phyloP scores from a whole-genome alignment of 1,140 invertebrate species.

The Atta texana region DNA sequence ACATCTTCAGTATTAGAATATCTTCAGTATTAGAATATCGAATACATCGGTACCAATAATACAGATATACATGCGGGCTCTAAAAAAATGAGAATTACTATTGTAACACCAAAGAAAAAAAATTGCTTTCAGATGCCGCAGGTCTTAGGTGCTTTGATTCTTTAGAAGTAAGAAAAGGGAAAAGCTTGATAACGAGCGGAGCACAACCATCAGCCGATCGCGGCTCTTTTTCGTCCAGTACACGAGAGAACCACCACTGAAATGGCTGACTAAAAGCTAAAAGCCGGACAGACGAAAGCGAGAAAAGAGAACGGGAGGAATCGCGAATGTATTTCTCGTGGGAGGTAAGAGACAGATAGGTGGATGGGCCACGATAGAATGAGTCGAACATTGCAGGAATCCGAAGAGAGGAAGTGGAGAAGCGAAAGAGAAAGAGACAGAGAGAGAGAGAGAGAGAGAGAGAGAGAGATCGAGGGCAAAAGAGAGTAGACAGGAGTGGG shows the following conservation, averaged over 20 bases:
- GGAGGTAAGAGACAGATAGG: constrained; percentile 40
- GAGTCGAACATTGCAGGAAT: constrained; percentile 43
- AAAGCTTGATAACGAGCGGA: constrained; percentile 39
- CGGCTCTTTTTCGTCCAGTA: constrained; percentile 28
- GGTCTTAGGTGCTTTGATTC: constrained; percentile 28
- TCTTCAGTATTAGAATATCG: not conserved
- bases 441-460: not conserved
- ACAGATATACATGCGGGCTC: not conserved
- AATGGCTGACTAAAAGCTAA: constrained; percentile 74
- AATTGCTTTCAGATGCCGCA: not conserved
- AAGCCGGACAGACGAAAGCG: constrained; percentile 70
- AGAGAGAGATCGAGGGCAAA: not conserved
- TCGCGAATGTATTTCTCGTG: constrained; percentile 42
- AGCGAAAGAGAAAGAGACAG: not conserved
- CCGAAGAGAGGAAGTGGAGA: constrained; percentile 1
- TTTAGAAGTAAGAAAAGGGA: constrained; percentile 20
- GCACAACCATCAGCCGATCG: constrained; percentile 31
- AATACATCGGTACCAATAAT: not conserved
- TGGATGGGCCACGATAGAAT: constrained; percentile 31
- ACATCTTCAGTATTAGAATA: not conserved
- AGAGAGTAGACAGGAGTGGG: not conserved
- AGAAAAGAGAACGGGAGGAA: constrained; percentile 29
- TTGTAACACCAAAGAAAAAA: not conserved
- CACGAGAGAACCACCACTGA: constrained; percentile 51
- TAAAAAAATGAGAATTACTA: not conserved